phyloP scores from a whole-genome alignment of 2,888 invertebrate species.

The Agapostemon virescens region DNA sequence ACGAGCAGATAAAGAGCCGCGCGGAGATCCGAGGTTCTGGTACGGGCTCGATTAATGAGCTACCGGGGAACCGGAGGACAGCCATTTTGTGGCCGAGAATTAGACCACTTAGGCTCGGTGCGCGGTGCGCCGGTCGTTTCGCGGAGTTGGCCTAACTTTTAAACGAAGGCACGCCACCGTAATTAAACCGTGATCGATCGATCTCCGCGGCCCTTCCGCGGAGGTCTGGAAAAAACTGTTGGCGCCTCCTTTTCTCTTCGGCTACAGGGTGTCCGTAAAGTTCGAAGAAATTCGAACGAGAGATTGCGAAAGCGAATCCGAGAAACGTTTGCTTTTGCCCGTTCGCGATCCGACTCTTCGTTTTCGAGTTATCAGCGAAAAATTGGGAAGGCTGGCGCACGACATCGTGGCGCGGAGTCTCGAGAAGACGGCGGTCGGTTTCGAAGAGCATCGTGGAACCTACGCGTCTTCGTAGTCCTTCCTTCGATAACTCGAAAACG shows the following conservation, averaged over 20 bases:
- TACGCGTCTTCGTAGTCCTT: too few relatives aligned
- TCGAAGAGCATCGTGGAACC: too few relatives aligned
- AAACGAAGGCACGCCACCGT: constrained; percentile 58
- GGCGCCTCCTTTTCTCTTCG: neutral
- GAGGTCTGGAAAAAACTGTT: neutral
- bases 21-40: constrained; percentile 35
- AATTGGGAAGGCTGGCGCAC: too few relatives aligned
- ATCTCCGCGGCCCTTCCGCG: neutral
- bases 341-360: too few relatives aligned
- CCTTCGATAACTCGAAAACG: too few relatives aligned
- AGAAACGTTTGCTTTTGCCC: too few relatives aligned
- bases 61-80: constrained; percentile 60
- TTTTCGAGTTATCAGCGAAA: too few relatives aligned
- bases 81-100: constrained; percentile 63
- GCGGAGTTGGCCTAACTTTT: constrained; percentile 58
- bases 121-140: constrained; percentile 43
- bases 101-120: constrained; percentile 65
- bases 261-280: too few relatives aligned
- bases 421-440: too few relatives aligned
- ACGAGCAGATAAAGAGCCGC: constrained; percentile 54
- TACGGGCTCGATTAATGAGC: constrained; percentile 54
- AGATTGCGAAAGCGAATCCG: too few relatives aligned
- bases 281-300: too few relatives aligned
- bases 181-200: constrained; percentile 50
- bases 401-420: too few relatives aligned